Percentiles rank a stretch among this genome's conserved stretches.
Evolutionary conservation across 2,113 vertebrate genomes (phyloP).

Genomic region (Epinephelus lanceolatus): DNA sequence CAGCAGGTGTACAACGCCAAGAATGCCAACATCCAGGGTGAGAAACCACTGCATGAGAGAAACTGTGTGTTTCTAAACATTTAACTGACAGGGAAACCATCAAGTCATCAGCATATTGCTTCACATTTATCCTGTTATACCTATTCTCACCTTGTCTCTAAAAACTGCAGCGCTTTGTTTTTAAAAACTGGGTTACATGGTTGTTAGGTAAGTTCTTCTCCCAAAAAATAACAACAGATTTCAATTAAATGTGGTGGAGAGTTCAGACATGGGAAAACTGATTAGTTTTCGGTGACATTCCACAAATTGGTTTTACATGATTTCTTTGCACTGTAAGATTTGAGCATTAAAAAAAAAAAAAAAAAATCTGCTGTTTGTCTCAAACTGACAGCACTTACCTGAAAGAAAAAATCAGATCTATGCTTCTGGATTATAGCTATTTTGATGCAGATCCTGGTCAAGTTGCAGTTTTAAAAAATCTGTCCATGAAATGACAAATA

Average conservation of each 20-base stretch:
- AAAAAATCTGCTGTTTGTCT: no score
- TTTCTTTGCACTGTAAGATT: not conserved
- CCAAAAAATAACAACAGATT: not conserved
- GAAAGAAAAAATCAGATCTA: no score
- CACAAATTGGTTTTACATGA: not conserved
- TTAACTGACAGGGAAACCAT: not conserved
- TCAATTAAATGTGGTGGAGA: not conserved
- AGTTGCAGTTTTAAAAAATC: not conserved
- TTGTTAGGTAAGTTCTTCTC: not conserved
- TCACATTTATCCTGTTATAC: not conserved
- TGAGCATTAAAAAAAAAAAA: not conserved
- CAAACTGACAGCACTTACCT: no score
- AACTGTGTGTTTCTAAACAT: not conserved
- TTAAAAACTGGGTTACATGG: not conserved
- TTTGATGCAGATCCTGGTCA: not conserved
- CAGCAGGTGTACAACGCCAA: slow-evolving; percentile 91
- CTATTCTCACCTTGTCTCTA: not conserved
- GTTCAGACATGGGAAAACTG: not conserved
- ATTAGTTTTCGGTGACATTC: not conserved
- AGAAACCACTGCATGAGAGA: slow-evolving; percentile 30
- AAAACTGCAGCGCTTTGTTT: not conserved
- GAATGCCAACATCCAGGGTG: slow-evolving; percentile 93
- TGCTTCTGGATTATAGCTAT: not conserved
- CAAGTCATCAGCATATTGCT: not conserved
- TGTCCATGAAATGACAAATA: no score